Evolutionary conservation across 2,888 invertebrate genomes (phyloP), one percentile per base, ranked within the genome.

Genomic region (Branchellion lobata): DNA sequence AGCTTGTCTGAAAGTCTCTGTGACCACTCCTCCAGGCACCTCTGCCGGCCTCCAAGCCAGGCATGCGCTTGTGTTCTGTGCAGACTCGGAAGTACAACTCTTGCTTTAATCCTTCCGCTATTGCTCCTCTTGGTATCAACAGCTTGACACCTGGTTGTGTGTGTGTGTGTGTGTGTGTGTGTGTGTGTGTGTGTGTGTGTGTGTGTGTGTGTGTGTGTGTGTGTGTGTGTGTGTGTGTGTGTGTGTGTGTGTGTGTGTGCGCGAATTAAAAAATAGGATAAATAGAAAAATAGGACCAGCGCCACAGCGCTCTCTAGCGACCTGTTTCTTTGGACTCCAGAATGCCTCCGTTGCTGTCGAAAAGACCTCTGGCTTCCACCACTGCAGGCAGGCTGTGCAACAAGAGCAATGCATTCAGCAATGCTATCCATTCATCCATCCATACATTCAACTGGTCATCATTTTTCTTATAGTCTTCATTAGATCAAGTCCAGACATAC

Each of bases 1-100:
- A n/a, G n/a, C n/a, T n/a, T n/a, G n/a, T n/a, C n/a, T n/a, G n/a
- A n/a, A n/a, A n/a, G n/a, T n/a, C n/a, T n/a, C n/a, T n/a, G n/a
- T n/a, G n/a, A n/a, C n/a, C n/a, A n/a, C n/a, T n/a, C n/a, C n/a
- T n/a, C n/a, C 29, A 11, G 1, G 79, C 84, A 94, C 94, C 94
- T 90, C 93, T 94, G 89, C 94, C 93, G 90, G 92, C 91, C 90
- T 94, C 94, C 89, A 94, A 91, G 81, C 94, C 94, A 83, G 94
- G 94, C 81, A 89, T 89, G 81, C 89, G 86, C 68, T 85, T 89
- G 87, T 92, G 92, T 88, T 93, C 92, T 86, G 93, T 91, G 84
- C 89, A 89, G 5, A 87, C 87, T 85, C 90, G 95, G 90, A 96
- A 95, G 91, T 95, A 96, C 87, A 96, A 92, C 88, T 95, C 94